Conservation (phyloP, 2,113 vertebrate species). For the Toxostoma redivivum region DNA sequence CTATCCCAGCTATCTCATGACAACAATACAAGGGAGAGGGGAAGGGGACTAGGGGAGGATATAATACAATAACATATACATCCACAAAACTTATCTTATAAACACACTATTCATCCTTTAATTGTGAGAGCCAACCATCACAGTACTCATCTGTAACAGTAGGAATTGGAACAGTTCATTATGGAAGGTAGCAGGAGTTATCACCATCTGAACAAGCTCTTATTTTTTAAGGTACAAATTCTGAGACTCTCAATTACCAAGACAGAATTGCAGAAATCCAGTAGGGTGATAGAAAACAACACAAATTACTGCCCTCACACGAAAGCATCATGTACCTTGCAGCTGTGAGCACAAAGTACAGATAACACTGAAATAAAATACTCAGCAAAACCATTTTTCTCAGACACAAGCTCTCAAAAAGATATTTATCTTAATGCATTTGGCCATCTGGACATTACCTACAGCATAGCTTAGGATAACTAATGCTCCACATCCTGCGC, state of each 20-base stretch:
- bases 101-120: too few species aligned
- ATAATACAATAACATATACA: too few species aligned
- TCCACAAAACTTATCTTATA: too few species aligned
- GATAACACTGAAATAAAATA: background rate
- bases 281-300: background rate
- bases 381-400: background rate
- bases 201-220: background rate
- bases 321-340: background rate
- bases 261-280: background rate
- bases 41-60: too few species aligned
- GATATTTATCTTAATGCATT: background rate
- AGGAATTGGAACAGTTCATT: background rate
- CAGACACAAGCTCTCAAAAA: background rate
- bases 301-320: background rate
- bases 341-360: background rate
- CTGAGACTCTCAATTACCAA: fast-evolving
- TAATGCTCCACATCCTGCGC: background rate
- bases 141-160: too few species aligned
- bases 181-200: background rate
- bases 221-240: background rate
- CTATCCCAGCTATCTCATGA: too few species aligned
- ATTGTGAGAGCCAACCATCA: too few species aligned
- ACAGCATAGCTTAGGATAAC: background rate
- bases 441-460: background rate
- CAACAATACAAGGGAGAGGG: too few species aligned